A percentile compares a stretch with the other conserved stretches of the same genome.
These are phyloP conservation scores for Drosophila neutralis DNA, from an alignment of 2,888 invertebrate genomes.

Conservation along the genomic window DNA sequence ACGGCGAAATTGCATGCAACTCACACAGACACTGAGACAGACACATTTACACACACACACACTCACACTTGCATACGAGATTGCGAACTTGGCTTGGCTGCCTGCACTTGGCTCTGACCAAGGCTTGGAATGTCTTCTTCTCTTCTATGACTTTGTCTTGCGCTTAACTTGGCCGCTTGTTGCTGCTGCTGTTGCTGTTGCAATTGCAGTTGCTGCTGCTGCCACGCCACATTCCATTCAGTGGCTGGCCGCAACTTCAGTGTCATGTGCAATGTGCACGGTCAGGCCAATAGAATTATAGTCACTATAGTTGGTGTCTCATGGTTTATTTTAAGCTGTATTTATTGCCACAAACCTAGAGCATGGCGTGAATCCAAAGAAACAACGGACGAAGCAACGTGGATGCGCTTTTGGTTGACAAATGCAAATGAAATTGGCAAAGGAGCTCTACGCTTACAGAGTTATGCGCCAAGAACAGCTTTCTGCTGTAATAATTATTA, in stretches of 20 bases:
- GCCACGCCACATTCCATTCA: conserved; percentile 48
- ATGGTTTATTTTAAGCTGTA: conserved; percentile 69
- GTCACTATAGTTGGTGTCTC: conserved; percentile 52
- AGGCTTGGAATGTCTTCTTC: conserved; percentile 61
- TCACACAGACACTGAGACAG: conserved; percentile 33
- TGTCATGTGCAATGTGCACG: conserved; percentile 36
- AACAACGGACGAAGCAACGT: conserved; percentile 2
- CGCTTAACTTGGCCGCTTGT: conserved; percentile 62
- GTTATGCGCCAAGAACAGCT: background rate
- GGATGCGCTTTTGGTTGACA: conserved; percentile 16
- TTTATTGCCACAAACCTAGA: conserved; percentile 57
- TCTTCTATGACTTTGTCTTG: conserved; percentile 59
- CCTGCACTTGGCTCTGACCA: conserved; percentile 55
- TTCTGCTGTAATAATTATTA: background rate
- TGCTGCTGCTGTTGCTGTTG: conserved; percentile 29
- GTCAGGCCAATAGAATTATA: conserved; percentile 68
- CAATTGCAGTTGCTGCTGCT: conserved; percentile 28
- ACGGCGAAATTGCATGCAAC: conserved; percentile 70
- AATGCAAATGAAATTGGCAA: conserved; percentile 55
- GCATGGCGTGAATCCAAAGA: conserved; percentile 7
- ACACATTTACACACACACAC: conserved; percentile 7
- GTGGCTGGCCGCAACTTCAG: conserved; percentile 33
- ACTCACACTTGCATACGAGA: conserved; percentile 4
- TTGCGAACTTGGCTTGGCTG: conserved; percentile 43
- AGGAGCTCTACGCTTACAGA: conserved; percentile 12